A percentile compares a stretch with the other conserved stretches of the same genome.
Evolutionary conservation across 2,888 invertebrate genomes (phyloP).

Genomic region (Busseola fusca): DNA sequence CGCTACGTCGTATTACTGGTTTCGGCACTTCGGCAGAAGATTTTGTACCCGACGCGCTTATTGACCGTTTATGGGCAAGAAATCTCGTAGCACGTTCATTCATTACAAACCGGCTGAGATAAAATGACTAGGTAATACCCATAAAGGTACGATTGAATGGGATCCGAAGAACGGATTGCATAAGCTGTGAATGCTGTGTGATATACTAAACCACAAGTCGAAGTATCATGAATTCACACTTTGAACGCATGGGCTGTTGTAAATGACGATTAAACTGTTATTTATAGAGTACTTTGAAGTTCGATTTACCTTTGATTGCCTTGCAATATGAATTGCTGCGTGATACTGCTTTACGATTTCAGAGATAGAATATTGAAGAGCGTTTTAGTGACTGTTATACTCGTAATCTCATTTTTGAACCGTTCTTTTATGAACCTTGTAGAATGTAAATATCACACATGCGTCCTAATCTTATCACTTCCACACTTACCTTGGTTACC

Average conservation of each 20-base stretch:
- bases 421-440: slow-evolving; percentile 46
- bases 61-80: slow-evolving; percentile 81
- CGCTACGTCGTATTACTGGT: slow-evolving; percentile 80
- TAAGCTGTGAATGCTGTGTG: slow-evolving; percentile 50
- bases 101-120: slow-evolving; percentile 65
- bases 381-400: slow-evolving; percentile 9
- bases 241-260: slow-evolving; percentile 35
- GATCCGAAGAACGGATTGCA: slow-evolving; percentile 49
- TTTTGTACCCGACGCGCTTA: slow-evolving; percentile 74
- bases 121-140: slow-evolving; percentile 53
- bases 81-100: slow-evolving; percentile 73
- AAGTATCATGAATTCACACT: slow-evolving; percentile 48
- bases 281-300: slow-evolving; percentile 42
- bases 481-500: slow-evolving; percentile 69
- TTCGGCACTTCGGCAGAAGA: slow-evolving; percentile 81
- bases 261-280: slow-evolving; percentile 46
- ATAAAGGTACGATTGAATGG: slow-evolving; percentile 57
- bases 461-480: slow-evolving; percentile 70
- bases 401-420: slow-evolving; percentile 22
- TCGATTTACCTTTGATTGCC: slow-evolving; percentile 35
- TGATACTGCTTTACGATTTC: slow-evolving; percentile 19
- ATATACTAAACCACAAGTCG: slow-evolving; percentile 50
- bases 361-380: slow-evolving; percentile 29
- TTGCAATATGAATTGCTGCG: slow-evolving; percentile 27
- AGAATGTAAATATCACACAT: slow-evolving; percentile 62